Evolutionary conservation across 2,888 invertebrate genomes (phyloP).

Genomic region (Drosophila mettleri): DNA sequence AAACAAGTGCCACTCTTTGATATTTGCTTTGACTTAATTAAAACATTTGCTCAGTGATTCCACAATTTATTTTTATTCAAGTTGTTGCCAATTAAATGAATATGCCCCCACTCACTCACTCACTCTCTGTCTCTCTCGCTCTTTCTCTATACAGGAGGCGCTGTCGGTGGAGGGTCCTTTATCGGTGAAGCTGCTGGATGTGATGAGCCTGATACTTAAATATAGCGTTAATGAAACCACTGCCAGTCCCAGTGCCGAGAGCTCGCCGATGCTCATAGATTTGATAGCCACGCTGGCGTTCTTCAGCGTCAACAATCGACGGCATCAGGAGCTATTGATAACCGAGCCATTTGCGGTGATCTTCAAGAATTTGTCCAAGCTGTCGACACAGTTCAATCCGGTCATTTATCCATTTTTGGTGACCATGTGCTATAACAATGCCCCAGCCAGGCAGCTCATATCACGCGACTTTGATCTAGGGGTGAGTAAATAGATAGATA

Average conservation of each 20-base stretch:
- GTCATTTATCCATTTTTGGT: slow-evolving; percentile 85
- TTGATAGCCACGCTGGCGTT: slow-evolving; percentile 85
- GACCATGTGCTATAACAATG: slow-evolving; percentile 83
- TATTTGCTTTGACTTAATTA: slow-evolving; percentile 82
- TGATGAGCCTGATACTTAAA: slow-evolving; percentile 83
- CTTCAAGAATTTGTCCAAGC: slow-evolving; percentile 84
- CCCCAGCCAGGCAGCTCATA: slow-evolving; percentile 82
- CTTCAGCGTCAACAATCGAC: slow-evolving; percentile 84
- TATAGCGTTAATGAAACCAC: slow-evolving; percentile 77
- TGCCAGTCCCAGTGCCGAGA: slow-evolving; percentile 81
- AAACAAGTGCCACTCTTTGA: slow-evolving; percentile 71
- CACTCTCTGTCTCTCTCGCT: not conserved
- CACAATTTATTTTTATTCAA: slow-evolving; percentile 20
- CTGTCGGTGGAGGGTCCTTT: slow-evolving; percentile 81
- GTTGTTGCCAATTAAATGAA: slow-evolving; percentile 69
- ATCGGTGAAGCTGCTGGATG: slow-evolving; percentile 84
- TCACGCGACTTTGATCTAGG: slow-evolving; percentile 84
- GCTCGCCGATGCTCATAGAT: slow-evolving; percentile 84
- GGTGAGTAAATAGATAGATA: slow-evolving; percentile 73
- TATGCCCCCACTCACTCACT: not conserved
- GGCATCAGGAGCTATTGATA: slow-evolving; percentile 84
- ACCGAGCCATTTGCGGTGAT: slow-evolving; percentile 84
- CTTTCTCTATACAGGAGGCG: slow-evolving; percentile 76
- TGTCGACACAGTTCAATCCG: slow-evolving; percentile 83
- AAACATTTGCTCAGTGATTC: slow-evolving; percentile 77